A percentile compares a stretch with the other conserved stretches of the same genome.
Evolutionary conservation across 2,888 invertebrate genomes (phyloP).

Genomic region (Drosophila multiciliata): DNA sequence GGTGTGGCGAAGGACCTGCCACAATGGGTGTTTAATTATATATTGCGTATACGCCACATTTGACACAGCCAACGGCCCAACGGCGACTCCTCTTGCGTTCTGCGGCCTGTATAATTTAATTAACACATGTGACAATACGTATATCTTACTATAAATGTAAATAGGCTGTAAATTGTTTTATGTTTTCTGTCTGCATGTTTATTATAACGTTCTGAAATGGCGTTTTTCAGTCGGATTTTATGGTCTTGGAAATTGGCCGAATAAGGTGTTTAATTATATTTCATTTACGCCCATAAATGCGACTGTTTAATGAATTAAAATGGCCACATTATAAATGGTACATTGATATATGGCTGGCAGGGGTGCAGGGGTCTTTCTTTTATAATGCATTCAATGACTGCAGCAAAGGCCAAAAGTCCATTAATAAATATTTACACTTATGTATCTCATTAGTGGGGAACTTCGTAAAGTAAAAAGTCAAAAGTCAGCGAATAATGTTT

Average conservation of each 20-base stretch:
- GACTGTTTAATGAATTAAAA: slow-evolving; percentile 49
- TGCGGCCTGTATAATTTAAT: slow-evolving; percentile 64
- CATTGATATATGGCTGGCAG: slow-evolving; percentile 27
- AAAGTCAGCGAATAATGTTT: background rate
- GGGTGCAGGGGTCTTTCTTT: slow-evolving; percentile 20
- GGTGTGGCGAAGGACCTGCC: slow-evolving; percentile 15
- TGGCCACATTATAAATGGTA: slow-evolving; percentile 52
- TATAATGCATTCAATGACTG: slow-evolving; percentile 44
- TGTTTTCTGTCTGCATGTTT: slow-evolving; percentile 19
- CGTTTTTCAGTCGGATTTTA: background rate
- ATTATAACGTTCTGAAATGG: slow-evolving; percentile 20
- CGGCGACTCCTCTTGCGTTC: slow-evolving; percentile 22
- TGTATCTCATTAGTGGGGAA: slow-evolving; percentile 14
- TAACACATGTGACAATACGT: slow-evolving; percentile 55
- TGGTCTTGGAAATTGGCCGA: slow-evolving; percentile 46
- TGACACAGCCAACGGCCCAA: slow-evolving; percentile 49
- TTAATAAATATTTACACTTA: slow-evolving; percentile 17
- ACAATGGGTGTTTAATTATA: slow-evolving; percentile 65
- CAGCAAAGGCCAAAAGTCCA: slow-evolving; percentile 19
- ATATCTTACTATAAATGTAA: slow-evolving; percentile 7
- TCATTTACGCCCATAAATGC: slow-evolving; percentile 25
- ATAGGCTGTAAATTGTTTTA: slow-evolving; percentile 34
- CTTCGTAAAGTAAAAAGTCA: background rate
- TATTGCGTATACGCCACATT: slow-evolving; percentile 72
- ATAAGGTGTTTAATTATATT: slow-evolving; percentile 29